phyloP scores from a whole-genome alignment of 2,888 invertebrate species.

The Chydorus sphaericus region DNA sequence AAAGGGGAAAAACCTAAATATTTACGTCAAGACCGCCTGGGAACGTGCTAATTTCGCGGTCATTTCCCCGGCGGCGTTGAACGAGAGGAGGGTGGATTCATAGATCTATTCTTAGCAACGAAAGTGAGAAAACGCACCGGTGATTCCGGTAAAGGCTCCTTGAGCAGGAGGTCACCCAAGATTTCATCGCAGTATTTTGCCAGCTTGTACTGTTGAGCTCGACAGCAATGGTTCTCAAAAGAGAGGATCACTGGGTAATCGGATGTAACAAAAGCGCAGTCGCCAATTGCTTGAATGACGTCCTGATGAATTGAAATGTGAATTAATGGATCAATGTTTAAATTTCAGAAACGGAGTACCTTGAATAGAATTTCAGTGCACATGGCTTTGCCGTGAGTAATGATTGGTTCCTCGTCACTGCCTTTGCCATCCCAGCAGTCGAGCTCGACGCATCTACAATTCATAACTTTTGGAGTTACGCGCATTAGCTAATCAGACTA shows the following conservation, averaged over 20 bases:
- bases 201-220: slow-evolving; percentile 91
- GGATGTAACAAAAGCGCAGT: slow-evolving; percentile 96
- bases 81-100: too few relatives aligned
- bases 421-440: slow-evolving; percentile 99
- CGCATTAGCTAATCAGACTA: neutral
- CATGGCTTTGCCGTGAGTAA: slow-evolving; percentile 99
- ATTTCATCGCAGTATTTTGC: slow-evolving; percentile 99
- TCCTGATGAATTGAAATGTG: slow-evolving; percentile 37
- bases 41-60: too few relatives aligned
- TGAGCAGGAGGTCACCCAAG: slow-evolving; percentile 77
- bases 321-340: neutral
- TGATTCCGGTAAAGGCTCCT: slow-evolving; percentile 70
- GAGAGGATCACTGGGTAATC: slow-evolving; percentile 95
- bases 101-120: neutral
- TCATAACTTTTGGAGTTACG: neutral
- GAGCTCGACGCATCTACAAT: slow-evolving; percentile 76
- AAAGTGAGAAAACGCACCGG: slow-evolving; percentile 44
- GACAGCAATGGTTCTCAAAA: slow-evolving; percentile 98
- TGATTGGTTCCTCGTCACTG: slow-evolving; percentile 96
- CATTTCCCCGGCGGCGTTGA: too few relatives aligned
- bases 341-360: slow-evolving; percentile 28
- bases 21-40: too few relatives aligned
- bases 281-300: slow-evolving; percentile 90
- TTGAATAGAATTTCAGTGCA: slow-evolving; percentile 98
- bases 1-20: too few relatives aligned